Conservation (phyloP, 1,140 invertebrate species). For the Batillaria attramentaria region DNA sequence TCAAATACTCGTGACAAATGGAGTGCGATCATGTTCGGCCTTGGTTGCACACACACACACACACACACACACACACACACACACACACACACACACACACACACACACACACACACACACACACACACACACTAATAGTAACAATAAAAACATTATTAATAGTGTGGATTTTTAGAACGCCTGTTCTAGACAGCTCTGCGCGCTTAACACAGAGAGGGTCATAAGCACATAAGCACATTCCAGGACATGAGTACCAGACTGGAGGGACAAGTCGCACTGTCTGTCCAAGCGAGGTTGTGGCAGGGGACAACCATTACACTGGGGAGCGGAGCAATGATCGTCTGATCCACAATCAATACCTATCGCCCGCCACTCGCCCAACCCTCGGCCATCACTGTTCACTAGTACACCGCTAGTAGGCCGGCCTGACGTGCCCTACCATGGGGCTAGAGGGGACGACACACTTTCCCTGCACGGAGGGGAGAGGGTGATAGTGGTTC, state of each 20-base stretch:
- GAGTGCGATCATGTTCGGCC: neutral
- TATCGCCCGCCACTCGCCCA: too few species aligned
- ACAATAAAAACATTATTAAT: neutral
- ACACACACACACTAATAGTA: neutral
- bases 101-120: slow-evolving; percentile 16
- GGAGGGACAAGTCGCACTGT: neutral
- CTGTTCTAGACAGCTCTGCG: neutral
- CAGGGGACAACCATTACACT: too few species aligned
- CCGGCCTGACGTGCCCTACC: too few species aligned
- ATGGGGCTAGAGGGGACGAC: too few species aligned
- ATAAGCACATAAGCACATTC: neutral
- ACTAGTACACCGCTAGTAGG: too few species aligned
- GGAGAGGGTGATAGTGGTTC: too few species aligned
- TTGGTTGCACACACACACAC: neutral
- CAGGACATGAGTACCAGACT: neutral
- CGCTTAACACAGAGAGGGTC: neutral
- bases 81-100: slow-evolving; percentile 1
- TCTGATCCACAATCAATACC: too few species aligned
- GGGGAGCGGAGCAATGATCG: too few species aligned
- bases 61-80: slow-evolving; percentile 12
- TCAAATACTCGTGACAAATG: too few species aligned
- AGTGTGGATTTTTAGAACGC: neutral
- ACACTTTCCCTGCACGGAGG: too few species aligned
- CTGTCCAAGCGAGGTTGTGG: too few species aligned
- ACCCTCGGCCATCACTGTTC: too few species aligned